These are phyloP conservation scores for Villa cingulata DNA, from an alignment of 2,888 invertebrate species.

Conservation along the genomic window DNA sequence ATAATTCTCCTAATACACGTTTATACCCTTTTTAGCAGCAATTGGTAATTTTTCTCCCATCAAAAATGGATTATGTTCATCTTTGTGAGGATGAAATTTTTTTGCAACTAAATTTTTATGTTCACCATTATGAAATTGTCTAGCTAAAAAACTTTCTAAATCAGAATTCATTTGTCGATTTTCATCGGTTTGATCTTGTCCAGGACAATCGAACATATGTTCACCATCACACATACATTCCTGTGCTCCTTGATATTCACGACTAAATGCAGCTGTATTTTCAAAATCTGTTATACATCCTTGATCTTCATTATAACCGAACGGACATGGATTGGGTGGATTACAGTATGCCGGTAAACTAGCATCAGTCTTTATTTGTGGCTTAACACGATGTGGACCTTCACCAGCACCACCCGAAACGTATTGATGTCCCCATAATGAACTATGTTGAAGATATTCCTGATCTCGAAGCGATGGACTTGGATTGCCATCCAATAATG, in stretches of 20 bases:
- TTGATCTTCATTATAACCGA: conserved; percentile 75
- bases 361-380: conserved; percentile 77
- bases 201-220: conserved; percentile 89
- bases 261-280: conserved; percentile 89
- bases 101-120: conserved; percentile 64
- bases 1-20: conserved; percentile 34
- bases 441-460: conserved; percentile 71
- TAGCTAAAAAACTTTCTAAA: conserved; percentile 51
- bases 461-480: conserved; percentile 74
- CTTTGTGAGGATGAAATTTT: conserved; percentile 48
- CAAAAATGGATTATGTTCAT: conserved; percentile 66
- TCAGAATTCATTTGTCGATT: conserved; percentile 38
- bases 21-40: conserved; percentile 84
- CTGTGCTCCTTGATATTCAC: conserved; percentile 81
- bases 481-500: conserved; percentile 51
- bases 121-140: conserved; percentile 38
- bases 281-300: conserved; percentile 86
- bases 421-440: conserved; percentile 63
- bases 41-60: conserved; percentile 76
- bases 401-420: conserved; percentile 67
- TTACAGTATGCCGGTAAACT: conserved; percentile 95
- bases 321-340: conserved; percentile 97
- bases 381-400: conserved; percentile 30
- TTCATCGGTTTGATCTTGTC: conserved; percentile 26
- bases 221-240: conserved; percentile 97